Conservation (phyloP, 2,888 invertebrate genomes). For the Drosophila melanocephala region DNA sequence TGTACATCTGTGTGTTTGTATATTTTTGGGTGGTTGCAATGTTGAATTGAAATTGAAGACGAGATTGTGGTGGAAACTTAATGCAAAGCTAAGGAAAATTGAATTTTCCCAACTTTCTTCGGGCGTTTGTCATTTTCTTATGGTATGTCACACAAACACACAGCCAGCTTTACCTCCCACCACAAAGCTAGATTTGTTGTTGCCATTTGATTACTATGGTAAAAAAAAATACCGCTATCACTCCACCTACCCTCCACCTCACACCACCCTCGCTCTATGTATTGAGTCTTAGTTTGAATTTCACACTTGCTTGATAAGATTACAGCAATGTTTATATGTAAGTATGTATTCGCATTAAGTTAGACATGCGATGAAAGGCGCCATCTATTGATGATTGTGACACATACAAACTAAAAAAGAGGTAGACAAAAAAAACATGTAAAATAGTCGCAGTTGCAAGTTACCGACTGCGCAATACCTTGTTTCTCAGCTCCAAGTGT, state of each 20-base stretch:
- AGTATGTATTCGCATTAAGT: conserved; percentile 5
- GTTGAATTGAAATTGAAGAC: conserved; percentile 9
- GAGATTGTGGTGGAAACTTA: conserved; percentile 1
- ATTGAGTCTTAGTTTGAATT: conserved; percentile 25
- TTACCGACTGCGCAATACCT: background rate
- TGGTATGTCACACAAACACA: conserved; percentile 32
- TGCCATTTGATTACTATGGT: conserved; percentile 64
- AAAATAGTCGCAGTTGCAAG: background rate
- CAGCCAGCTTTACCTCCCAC: conserved; percentile 25
- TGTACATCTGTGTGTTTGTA: conserved; percentile 5
- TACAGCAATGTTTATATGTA: conserved; percentile 25
- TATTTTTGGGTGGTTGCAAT: conserved; percentile 49
- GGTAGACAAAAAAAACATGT: background rate
- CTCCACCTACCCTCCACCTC: background rate
- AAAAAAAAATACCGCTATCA: conserved; percentile 50
- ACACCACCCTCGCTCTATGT: conserved; percentile 1
- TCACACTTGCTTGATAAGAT: conserved; percentile 64
- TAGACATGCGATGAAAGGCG: conserved; percentile 32
- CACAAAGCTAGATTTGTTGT: conserved; percentile 57
- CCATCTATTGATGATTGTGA: conserved; percentile 32
- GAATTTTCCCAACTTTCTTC: conserved; percentile 77
- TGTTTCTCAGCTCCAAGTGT: background rate
- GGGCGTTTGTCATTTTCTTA: conserved; percentile 47
- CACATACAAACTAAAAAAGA: conserved; percentile 21
- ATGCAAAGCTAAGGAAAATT: conserved; percentile 62